Base-by-base conservation (phyloP, 2,113 vertebrate species). In the Acanthochromis polyacanthus region DNA sequence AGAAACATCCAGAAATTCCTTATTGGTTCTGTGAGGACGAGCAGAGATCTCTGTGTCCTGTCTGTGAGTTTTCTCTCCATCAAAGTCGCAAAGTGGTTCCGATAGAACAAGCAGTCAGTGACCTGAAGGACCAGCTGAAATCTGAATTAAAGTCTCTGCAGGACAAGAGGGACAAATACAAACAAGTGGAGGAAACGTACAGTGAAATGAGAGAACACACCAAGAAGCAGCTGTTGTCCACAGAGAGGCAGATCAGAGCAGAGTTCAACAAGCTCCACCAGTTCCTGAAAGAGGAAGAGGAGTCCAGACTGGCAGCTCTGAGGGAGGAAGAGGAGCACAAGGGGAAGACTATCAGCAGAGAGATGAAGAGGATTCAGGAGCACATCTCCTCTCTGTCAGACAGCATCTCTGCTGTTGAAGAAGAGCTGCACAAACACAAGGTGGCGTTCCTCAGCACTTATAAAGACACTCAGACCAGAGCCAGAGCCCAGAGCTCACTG, bases 271-370 rank as follows among this genome's bases (percentile, higher is more conserved):
- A 53, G 15, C 51, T 71, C 25, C 67, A 64, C 14, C 59, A 58
- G 79, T 58, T 82, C 73, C 75, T 78, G 69, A 74, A 16, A 43
- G 69, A 87, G 71, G 82, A 88, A 75, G 79, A 90, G 76, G 82
- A 82, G 63, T 77, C 51, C 82, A 85, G 85, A 75, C 65, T 87
- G 73, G 62, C 66, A 53, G 70, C 70, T 78, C 76, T 88, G 79
- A 84, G 76, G 68, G 70, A 75, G 61, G 80, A 83, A 83, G 76
- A 80, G 71, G 73, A 86, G 71, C 63, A 63, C 70, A 84, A 82
- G 72, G 51, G 32, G 65, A 66, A 53, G 65, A 75, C n/a, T 32
- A 7, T 86, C 22, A 50, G 23, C 62, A 48, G 58, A 69, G 59
- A 73, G 63, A 52, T 48, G 46, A 67, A 80, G 72, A 82, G 4